Evolutionary conservation across 1,140 invertebrate species (phyloP).

Genomic region (Conus betulinus): DNA sequence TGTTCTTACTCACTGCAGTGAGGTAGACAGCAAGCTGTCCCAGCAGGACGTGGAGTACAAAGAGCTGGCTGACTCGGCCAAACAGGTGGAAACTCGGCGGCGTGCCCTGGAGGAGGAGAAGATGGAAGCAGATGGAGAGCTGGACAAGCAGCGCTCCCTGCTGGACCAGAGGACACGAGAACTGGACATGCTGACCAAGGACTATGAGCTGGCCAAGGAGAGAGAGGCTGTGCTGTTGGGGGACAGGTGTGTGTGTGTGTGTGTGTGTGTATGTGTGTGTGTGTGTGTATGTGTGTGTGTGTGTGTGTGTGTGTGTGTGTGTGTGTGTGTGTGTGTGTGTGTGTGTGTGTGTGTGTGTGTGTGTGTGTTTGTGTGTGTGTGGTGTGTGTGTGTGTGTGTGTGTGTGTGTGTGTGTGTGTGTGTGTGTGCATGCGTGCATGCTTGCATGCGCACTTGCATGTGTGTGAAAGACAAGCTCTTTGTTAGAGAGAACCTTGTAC

Average conservation of each 20-base stretch:
- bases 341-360: too few species aligned
- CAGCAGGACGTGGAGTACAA: constrained; percentile 60
- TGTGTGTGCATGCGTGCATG: too few species aligned
- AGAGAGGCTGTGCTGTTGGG: constrained; percentile 70
- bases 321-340: too few species aligned
- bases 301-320: too few species aligned
- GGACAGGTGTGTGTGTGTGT: constrained; percentile 68
- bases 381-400: background rate
- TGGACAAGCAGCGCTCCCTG: constrained; percentile 61
- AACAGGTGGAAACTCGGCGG: constrained; percentile 56
- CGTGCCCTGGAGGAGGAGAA: constrained; percentile 66
- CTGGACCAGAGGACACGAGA: constrained; percentile 68
- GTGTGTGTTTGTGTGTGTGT: too few species aligned
- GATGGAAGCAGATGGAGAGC: constrained; percentile 62
- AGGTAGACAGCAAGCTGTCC: constrained; percentile 45
- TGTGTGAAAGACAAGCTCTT: too few species aligned
- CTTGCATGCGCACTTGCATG: too few species aligned
- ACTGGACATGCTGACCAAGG: constrained; percentile 67
- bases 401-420: background rate
- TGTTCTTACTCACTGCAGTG: background rate
- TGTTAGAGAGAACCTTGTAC: too few species aligned
- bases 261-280: background rate
- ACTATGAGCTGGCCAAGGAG: constrained; percentile 72
- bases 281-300: too few species aligned
- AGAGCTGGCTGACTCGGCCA: constrained; percentile 46